Evolutionary conservation across 2,888 invertebrate species (phyloP), one percentile per base, ranked within the genome.

Genomic region (Horisme vitalbata): DNA sequence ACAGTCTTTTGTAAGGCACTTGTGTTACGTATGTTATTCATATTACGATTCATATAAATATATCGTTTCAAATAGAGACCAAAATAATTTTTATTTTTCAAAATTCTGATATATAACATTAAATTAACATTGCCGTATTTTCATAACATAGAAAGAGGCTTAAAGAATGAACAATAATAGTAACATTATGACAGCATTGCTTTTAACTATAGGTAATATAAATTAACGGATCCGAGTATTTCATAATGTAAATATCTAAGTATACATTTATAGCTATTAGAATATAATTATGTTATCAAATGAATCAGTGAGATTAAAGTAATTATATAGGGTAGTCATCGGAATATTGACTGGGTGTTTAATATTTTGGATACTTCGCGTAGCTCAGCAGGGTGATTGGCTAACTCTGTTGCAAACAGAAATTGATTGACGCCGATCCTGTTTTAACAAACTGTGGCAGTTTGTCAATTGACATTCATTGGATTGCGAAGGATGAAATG

Each of bases 231-330:
- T n/a, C n/a, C n/a, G 64, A 71, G 57, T 71, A 75, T 79, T 74
- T 64, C 57, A 64, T 75, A 79, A 56, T 88, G 86, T 87, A 87
- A 79, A 88, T 85, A 73, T 78, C 60, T 80, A 82, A 79, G 72
- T 76, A 82, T 74, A 71, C 75, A 80, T 73, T 80, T 75, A 71
- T 79, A 74, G 80, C 80, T 85, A 84, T 71, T 81, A 68, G 57
- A 57, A 71, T 62, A 62, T 81, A 83, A 80, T 80, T 83, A 83
- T 75, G 71, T 79, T 84, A 85, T 85, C 84, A 83, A 84, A 68
- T 51, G 62, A 82, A 79, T 79, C 81, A 87, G 88, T 89, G 88
- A 89, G 88, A 89, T 87, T 89, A 89, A 82, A 79, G 68, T 83
- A 82, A 68, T 61, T 62, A 78, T 75, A 57, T 79, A 83, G 77